A percentile compares a stretch with the other conserved stretches of the same genome.
These are phyloP conservation scores for Diorhabda carinulata DNA, from an alignment of 1,140 invertebrate genomes.

Conservation along the genomic window DNA sequence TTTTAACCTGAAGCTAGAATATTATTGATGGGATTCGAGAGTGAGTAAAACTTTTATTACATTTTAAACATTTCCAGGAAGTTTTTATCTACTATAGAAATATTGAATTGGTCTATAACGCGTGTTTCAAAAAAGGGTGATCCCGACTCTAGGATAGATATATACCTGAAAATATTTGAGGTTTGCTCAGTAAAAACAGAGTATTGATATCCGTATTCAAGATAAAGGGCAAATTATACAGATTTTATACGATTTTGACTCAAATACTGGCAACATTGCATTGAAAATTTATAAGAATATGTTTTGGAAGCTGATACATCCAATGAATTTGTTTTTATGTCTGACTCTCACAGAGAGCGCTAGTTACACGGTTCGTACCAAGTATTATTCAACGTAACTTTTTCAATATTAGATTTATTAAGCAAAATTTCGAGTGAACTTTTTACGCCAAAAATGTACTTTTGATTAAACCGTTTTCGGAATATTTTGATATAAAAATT, in stretches of 20 bases:
- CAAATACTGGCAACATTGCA: slow-evolving; percentile 30
- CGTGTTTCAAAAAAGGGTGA: slow-evolving; percentile 6
- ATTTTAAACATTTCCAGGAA: too few relatives aligned
- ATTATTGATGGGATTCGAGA: slow-evolving; percentile 43
- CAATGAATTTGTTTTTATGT: too few relatives aligned
- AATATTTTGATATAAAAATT: not conserved
- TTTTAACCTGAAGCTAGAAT: slow-evolving; percentile 40
- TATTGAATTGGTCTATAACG: slow-evolving; percentile 17
- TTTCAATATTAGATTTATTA: too few relatives aligned
- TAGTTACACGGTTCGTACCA: slow-evolving; percentile 17
- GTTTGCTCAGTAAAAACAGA: slow-evolving; percentile 35
- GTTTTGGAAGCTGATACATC: too few relatives aligned
- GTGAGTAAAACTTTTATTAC: slow-evolving; percentile 34
- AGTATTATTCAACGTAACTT: not conserved
- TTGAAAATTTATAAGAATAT: too few relatives aligned
- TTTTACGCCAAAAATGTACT: slow-evolving; percentile 26
- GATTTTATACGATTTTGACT: slow-evolving; percentile 23
- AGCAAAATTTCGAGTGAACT: not conserved
- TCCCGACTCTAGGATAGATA: too few relatives aligned
- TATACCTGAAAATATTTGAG: slow-evolving; percentile 24
- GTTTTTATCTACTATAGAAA: slow-evolving; percentile 21
- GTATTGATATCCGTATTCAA: slow-evolving; percentile 32
- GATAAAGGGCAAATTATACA: slow-evolving; percentile 30
- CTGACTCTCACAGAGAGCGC: too few relatives aligned
- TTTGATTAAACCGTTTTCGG: slow-evolving; percentile 13